A percentile compares a stretch with the other conserved stretches of the same genome.
Conservation (phyloP, 2,888 invertebrate genomes). For the Machimus atricapillus region DNA sequence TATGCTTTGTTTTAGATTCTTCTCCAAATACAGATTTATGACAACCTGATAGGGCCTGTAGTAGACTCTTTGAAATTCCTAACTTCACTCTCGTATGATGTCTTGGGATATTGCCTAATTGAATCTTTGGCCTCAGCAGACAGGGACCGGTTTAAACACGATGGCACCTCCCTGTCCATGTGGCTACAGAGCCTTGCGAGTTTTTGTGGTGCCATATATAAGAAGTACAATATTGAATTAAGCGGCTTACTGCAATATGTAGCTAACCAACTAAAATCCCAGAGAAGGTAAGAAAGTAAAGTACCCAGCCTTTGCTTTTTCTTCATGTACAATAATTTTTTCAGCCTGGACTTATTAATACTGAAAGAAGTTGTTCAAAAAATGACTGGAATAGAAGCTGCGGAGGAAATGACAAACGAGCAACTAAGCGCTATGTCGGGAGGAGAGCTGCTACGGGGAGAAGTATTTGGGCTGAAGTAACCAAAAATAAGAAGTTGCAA, state of each 20-base stretch:
- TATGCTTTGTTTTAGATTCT: conserved; percentile 64
- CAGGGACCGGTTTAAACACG: conserved; percentile 80
- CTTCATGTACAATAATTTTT: conserved; percentile 51
- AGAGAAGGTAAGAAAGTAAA: conserved; percentile 76
- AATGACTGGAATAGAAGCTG: conserved; percentile 98
- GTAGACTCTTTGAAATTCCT: conserved; percentile 97
- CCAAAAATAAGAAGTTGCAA: conserved; percentile 6
- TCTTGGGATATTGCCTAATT: conserved; percentile 93
- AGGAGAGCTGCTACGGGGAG: conserved; percentile 92
- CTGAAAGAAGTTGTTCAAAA: conserved; percentile 98
- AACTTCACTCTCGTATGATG: conserved; percentile 93
- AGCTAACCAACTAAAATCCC: conserved; percentile 94
- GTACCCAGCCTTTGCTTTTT: neutral
- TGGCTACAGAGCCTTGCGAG: conserved; percentile 95
- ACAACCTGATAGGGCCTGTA: conserved; percentile 94
- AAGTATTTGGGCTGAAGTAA: conserved; percentile 57
- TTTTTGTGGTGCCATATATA: conserved; percentile 95
- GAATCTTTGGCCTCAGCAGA: conserved; percentile 86
- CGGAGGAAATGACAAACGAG: conserved; percentile 94
- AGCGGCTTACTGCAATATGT: conserved; percentile 96
- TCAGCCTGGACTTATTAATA: conserved; percentile 86
- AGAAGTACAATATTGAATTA: conserved; percentile 96
- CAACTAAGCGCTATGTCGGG: conserved; percentile 97
- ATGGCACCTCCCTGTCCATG: conserved; percentile 88
- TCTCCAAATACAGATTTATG: conserved; percentile 88